Percentiles rank a stretch among this genome's conserved stretches.
Evolutionary conservation across 2,113 vertebrate genomes (phyloP).

Genomic region (Macheiramphus alcinus): DNA sequence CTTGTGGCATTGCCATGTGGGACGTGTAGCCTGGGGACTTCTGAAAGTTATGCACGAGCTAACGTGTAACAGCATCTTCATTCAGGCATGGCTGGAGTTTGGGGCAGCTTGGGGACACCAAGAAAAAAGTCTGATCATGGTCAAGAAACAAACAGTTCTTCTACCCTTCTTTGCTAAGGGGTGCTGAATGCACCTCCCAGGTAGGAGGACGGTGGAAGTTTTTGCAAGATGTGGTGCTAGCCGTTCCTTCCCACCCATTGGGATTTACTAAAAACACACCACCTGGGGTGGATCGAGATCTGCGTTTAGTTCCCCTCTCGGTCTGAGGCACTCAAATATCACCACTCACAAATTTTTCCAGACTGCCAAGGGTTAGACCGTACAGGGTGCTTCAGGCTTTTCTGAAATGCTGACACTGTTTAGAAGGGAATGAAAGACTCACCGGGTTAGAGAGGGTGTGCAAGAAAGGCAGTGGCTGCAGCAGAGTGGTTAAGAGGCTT

Average conservation of each 20-base stretch:
- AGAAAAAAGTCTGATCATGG: neutral
- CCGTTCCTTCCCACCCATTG: fast-evolving
- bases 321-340: neutral
- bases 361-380: neutral
- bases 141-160: neutral
- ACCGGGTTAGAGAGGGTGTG: neutral
- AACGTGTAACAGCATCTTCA: neutral
- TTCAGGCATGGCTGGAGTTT: neutral
- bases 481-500: neutral
- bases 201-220: neutral
- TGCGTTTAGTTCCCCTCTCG: neutral
- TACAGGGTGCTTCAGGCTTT: neutral
- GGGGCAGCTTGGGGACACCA: fast-evolving
- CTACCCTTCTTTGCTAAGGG: neutral
- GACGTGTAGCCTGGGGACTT: neutral
- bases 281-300: fast-evolving
- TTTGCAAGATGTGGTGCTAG: neutral
- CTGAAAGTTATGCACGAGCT: neutral
- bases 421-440: neutral
- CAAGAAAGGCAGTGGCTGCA: neutral
- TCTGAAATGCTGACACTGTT: neutral
- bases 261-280: fast-evolving
- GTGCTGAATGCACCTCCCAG: neutral
- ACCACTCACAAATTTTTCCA: neutral
- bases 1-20: neutral